phyloP scores from a whole-genome alignment of 2,113 vertebrate species.

The Trematomus loennbergii region DNA sequence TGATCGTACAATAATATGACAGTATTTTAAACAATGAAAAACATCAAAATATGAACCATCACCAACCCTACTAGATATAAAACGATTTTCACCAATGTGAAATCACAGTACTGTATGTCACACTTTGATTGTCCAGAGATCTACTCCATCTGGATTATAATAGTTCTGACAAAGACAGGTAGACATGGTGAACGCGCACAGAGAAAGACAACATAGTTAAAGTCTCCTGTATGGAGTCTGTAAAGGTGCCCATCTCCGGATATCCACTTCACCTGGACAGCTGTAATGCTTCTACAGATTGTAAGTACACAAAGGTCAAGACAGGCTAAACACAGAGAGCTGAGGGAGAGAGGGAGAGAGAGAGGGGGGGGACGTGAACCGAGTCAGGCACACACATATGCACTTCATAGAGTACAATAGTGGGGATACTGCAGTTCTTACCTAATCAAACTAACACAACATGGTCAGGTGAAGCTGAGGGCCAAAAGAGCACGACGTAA shows the following conservation, averaged over 20 bases:
- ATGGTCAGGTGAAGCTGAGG: background rate
- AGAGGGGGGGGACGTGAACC: constrained; percentile 13
- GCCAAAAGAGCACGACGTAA: background rate
- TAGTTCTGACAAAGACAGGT: background rate
- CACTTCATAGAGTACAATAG: constrained; percentile 28
- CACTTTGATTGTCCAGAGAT: background rate
- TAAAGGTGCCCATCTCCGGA: constrained; percentile 16
- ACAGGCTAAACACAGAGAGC: constrained; percentile 11
- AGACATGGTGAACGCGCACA: background rate
- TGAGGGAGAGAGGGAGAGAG: constrained; percentile 2
- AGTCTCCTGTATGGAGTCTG: background rate
- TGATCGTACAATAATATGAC: no score
- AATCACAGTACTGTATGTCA: no score
- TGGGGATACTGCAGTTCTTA: constrained; percentile 5
- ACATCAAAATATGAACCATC: no score
- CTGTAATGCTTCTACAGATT: constrained; percentile 20
- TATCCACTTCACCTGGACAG: constrained; percentile 24
- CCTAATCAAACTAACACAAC: constrained; percentile 20
- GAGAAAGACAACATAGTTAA: background rate
- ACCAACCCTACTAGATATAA: no score
- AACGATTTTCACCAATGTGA: no score
- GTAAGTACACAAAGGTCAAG: constrained; percentile 8
- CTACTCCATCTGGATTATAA: constrained; percentile 1
- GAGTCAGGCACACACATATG: constrained; percentile 17
- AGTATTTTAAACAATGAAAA: no score